Evolutionary conservation across 2,797 vertebrate species (phyloP).

Genomic region (Pempheris klunzingeri): DNA sequence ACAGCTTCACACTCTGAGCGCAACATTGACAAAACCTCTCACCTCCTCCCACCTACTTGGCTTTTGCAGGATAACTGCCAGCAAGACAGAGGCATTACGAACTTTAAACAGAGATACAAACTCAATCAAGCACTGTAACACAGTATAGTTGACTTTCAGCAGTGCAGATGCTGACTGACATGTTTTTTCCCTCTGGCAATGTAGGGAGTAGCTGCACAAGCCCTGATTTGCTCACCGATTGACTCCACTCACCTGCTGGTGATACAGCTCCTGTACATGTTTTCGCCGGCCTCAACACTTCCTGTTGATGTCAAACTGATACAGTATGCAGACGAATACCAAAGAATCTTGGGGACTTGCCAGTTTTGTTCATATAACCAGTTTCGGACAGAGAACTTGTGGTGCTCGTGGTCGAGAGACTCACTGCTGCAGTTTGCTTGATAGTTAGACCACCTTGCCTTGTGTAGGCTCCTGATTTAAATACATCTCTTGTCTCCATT

Average conservation of each 20-base stretch:
- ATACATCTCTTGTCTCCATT: background rate
- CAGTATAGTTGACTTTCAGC: slow-evolving; percentile 2
- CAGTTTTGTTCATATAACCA: background rate
- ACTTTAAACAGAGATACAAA: background rate
- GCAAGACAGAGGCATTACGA: background rate
- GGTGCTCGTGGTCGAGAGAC: background rate
- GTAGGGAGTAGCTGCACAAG: background rate
- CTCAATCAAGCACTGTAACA: background rate
- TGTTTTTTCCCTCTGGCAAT: background rate
- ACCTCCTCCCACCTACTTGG: background rate
- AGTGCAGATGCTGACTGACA: background rate
- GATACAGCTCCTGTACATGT: background rate
- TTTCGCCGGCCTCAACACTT: background rate
- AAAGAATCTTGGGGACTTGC: background rate
- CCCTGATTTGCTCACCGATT: background rate
- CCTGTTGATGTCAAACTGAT: background rate
- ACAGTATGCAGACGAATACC: background rate
- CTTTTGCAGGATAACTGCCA: background rate
- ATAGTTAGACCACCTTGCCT: background rate
- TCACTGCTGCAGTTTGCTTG: background rate
- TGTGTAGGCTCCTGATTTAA: background rate
- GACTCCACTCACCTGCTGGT: background rate
- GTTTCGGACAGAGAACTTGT: background rate
- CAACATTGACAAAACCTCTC: background rate
- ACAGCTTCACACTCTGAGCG: background rate